Base-by-base conservation (phyloP, 2,113 vertebrate species). In the Rhabdornis inornatus region DNA sequence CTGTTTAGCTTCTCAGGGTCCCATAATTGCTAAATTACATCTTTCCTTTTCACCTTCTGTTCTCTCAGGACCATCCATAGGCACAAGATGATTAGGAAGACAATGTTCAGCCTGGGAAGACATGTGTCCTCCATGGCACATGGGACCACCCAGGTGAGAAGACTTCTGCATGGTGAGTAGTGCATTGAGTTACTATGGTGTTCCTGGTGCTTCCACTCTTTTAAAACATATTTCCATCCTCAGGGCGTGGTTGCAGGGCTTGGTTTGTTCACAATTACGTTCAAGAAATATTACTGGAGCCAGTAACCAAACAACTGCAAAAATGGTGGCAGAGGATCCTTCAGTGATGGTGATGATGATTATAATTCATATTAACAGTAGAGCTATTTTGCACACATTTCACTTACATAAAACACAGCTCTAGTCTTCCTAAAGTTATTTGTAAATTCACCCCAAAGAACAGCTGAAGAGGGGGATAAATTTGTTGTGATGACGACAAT, bases 111-210 rank as follows among this genome's bases (percentile, higher is more conserved):
- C 50, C 70, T 96, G 64, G 85, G 91, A 78, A 95, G 65, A 65
- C 37, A 6, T 0, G 6, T 39, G 56, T 79, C 77, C 2, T 4
- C 53, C 42, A 18, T 56, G 45, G 44, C 75, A 42, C 5, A 3
- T 75, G 84, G 83, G 39, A 71, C 74, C 80, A 77, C 42, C 85
- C 91, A 75, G 83, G 60, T 90, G 80, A 95, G 90, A 96, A 97
- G 97, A 94, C 74, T 88, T 78, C 94, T 97, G 80, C 95, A 96
- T 59, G 95, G 97, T 97, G 77, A 97, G 96, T 96, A 91, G 89
- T 21, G 10, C 83, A 55, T 49, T 60, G 69, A 71, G 72, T 86
- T 91, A 64, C 61, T 87, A 16, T 70, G 78, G n/a, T 52, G 61
- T 70, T 33, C 53, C 77, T 72, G 39, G 19, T 91, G 35, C 28